Conservation (phyloP, 2,797 vertebrate genomes). For the Hippoglossus hippoglossus region DNA sequence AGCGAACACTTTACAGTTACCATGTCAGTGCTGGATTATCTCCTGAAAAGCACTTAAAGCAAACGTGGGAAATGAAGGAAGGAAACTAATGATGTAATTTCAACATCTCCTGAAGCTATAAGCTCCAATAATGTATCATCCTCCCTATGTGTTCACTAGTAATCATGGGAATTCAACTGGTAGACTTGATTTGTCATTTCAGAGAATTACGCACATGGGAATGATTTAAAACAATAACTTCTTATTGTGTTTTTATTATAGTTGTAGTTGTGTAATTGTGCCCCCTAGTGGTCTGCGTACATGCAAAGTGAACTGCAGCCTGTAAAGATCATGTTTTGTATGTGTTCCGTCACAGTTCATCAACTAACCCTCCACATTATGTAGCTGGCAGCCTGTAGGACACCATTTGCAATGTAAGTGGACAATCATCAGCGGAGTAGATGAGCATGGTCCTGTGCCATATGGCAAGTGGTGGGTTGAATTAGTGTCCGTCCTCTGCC, state of each 20-base stretch:
- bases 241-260: too few species aligned
- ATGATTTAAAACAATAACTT: too few species aligned
- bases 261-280: too few species aligned
- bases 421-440: conserved; percentile 33
- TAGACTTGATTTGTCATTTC: neutral
- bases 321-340: neutral
- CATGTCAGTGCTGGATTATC: neutral
- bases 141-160: neutral
- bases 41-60: neutral
- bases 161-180: neutral
- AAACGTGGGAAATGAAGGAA: neutral
- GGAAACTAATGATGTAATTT: neutral
- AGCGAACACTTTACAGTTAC: neutral
- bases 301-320: neutral
- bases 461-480: conserved; percentile 31
- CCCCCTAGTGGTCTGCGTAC: too few species aligned
- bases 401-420: conserved; percentile 30
- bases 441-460: conserved; percentile 35
- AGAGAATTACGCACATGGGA: neutral
- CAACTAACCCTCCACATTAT: neutral
- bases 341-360: conserved; percentile 12
- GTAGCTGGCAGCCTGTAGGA: conserved; percentile 33
- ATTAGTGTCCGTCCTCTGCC: conserved; percentile 25
- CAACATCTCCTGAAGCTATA: conserved; percentile 5
- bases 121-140: neutral